These are phyloP conservation scores for Himantopus leucocephalus DNA, from an alignment of 2,113 vertebrate species.

Conservation along the genomic window DNA sequence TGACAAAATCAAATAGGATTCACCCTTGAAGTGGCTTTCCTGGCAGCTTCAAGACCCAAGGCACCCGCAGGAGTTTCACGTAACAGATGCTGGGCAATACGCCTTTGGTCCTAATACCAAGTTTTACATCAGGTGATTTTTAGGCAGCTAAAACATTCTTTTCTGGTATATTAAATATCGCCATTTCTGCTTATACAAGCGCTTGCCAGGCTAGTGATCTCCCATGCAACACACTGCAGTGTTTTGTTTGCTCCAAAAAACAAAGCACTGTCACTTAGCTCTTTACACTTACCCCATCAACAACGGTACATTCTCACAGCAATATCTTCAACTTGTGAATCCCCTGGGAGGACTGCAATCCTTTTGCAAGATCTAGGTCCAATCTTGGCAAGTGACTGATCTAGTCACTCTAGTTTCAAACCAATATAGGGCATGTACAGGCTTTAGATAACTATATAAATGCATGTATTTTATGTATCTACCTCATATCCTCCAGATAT, in stretches of 20 bases:
- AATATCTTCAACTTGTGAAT: not conserved
- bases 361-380: not conserved
- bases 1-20: not conserved
- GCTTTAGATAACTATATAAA: not conserved
- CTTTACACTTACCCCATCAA: not conserved
- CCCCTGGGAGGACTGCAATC: not conserved
- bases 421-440: not conserved
- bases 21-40: not conserved
- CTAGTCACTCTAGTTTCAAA: not conserved
- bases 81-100: not conserved
- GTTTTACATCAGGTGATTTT: not conserved
- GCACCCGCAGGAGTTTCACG: not conserved
- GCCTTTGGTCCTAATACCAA: not conserved
- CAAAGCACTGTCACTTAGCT: not conserved
- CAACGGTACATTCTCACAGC: not conserved
- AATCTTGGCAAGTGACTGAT: not conserved
- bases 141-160: not conserved
- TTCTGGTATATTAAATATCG: not conserved
- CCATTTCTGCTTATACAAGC: not conserved
- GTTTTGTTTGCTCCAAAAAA: not conserved
- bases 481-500: not conserved
- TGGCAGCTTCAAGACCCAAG: not conserved
- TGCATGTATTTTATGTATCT: not conserved
- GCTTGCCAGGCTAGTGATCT: not conserved
- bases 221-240: not conserved